Percentiles rank a stretch among this genome's conserved stretches.
Conservation (phyloP, 2,888 invertebrate genomes). For the Ferrisia virgata region DNA sequence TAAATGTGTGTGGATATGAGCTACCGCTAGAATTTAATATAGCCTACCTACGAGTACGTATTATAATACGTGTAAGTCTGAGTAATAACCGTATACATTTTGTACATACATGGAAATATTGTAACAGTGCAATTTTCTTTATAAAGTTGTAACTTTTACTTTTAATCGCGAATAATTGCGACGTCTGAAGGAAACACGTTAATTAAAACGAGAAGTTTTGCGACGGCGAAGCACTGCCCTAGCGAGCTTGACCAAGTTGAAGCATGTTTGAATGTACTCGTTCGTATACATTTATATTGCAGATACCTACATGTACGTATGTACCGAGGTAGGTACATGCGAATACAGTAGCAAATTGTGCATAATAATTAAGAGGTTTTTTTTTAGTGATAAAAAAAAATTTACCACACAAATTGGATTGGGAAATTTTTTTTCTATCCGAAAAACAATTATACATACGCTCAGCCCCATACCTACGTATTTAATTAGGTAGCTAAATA, state of each 20-base stretch:
- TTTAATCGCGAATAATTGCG: conserved; percentile 20
- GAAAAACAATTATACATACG: background rate
- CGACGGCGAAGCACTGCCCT: too few relatives aligned
- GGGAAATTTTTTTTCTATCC: background rate
- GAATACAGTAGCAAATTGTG: background rate
- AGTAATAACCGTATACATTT: too few relatives aligned
- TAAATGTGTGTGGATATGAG: background rate
- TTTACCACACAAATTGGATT: background rate
- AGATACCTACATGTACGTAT: too few relatives aligned
- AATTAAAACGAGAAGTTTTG: background rate
- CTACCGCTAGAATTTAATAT: background rate
- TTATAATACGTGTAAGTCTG: too few relatives aligned
- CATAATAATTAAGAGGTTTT: background rate
- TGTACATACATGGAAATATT: background rate
- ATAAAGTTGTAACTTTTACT: conserved; percentile 28
- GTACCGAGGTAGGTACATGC: too few relatives aligned
- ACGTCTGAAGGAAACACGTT: background rate
- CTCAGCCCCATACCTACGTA: too few relatives aligned
- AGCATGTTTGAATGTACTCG: background rate
- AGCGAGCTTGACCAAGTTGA: background rate
- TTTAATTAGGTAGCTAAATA: background rate
- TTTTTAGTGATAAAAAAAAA: background rate
- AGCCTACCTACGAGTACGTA: too few relatives aligned
- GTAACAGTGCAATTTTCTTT: background rate
- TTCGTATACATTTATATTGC: too few relatives aligned